Conservation (phyloP, 2,113 vertebrate genomes). For the Scophthalmus maximus region DNA sequence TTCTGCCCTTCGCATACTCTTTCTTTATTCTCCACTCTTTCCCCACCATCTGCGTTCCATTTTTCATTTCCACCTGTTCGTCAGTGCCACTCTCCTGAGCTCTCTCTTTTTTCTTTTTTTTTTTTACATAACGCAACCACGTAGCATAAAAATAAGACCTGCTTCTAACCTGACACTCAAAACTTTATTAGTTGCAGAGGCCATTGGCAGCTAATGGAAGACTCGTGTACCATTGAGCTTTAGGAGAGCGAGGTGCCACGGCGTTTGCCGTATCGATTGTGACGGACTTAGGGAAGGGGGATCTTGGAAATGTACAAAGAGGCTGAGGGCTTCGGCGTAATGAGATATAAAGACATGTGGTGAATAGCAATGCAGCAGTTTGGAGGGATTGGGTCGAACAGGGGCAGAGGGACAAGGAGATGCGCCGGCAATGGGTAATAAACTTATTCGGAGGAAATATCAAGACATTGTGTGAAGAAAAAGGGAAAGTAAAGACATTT, state of each 20-base stretch:
- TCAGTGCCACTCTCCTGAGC: background rate
- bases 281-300: constrained; percentile 25
- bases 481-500: background rate
- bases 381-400: constrained; percentile 44
- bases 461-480: background rate
- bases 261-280: constrained; percentile 57
- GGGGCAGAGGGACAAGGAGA: constrained; percentile 39
- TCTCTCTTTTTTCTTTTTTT: background rate
- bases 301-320: constrained; percentile 68
- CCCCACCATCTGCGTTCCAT: constrained; percentile 10
- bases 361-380: constrained; percentile 71
- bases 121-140: background rate
- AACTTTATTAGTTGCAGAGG: constrained; percentile 53
- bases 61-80: background rate
- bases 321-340: constrained; percentile 53
- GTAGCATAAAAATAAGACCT: constrained; percentile 10
- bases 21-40: background rate
- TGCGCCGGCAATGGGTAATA: constrained; percentile 5
- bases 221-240: constrained; percentile 48
- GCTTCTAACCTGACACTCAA: constrained; percentile 36
- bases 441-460: background rate
- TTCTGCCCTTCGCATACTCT: background rate
- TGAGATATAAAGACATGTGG: constrained; percentile 65
- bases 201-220: constrained; percentile 73
- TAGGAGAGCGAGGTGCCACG: constrained; percentile 34